Evolutionary conservation across 1,140 invertebrate genomes (phyloP).

Genomic region (Alviniconcha marisindica): DNA sequence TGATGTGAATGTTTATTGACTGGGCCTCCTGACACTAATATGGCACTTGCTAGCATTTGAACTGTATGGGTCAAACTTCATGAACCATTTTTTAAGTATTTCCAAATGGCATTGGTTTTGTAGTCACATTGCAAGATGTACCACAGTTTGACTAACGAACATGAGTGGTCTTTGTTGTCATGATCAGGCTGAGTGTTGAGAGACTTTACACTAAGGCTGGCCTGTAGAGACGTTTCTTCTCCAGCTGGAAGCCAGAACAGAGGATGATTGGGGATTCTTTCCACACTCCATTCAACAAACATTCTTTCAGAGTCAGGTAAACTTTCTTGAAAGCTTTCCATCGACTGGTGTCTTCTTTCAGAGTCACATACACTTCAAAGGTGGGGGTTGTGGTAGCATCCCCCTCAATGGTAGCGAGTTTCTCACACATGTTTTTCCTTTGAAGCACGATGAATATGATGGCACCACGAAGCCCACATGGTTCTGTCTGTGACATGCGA

Average conservation of each 20-base stretch:
- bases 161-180: no score
- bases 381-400: constrained; percentile 90
- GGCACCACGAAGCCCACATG: constrained; percentile 84
- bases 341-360: constrained; percentile 85
- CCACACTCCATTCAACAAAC: constrained; percentile 83
- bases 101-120: no score
- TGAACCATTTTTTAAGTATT: no score
- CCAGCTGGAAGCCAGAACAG: constrained; percentile 88
- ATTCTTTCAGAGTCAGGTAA: constrained; percentile 53
- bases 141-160: no score
- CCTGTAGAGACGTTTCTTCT: constrained; percentile 91
- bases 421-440: constrained; percentile 49
- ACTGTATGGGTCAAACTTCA: no score
- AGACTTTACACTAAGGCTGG: constrained; percentile 20
- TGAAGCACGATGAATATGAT: constrained; percentile 72
- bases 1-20: no score
- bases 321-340: constrained; percentile 87
- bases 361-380: constrained; percentile 89
- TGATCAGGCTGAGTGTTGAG: no score
- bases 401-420: constrained; percentile 84
- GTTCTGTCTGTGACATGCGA: constrained; percentile 88
- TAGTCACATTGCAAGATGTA: no score
- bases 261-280: constrained; percentile 89
- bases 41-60: no score
- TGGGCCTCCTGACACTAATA: no score